Base-by-base conservation (phyloP, 2,113 vertebrate genomes). In the Halcyon malimbica region DNA sequence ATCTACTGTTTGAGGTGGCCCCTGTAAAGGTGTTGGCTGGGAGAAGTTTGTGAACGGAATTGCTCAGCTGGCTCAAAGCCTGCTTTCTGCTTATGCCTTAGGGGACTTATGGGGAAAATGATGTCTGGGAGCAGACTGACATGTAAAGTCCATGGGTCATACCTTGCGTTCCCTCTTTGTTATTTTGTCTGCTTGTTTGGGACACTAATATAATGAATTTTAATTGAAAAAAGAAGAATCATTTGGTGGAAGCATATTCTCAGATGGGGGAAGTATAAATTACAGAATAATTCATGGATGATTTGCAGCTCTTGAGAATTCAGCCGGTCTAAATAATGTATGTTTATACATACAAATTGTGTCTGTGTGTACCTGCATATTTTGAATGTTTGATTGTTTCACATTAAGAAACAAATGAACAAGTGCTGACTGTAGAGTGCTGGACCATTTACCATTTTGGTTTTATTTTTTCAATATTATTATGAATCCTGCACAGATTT, bases 241-340 rank as follows among this genome's bases (percentile, higher is more conserved):
- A 91, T 94, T 64, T 83, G 74, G 94, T 93, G 74, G 65, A 92
- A 91, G 74, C 44, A 51, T 85, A 89, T 88, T 93, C 92, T 94
- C 81, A 59, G 51, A 89, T 77, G 95, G 63, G 42, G 50, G 67
- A 93, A 94, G 74, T 94, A 92, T 89, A 94, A 96, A 96, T 97
- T 91, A 77, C 74, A 87, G 95, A 96, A 95, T 96, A 97, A 96
- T 96, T 96, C 93, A 95, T 95, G 83, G 94, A 29, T 70, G 76
- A 83, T 96, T 91, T 96, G 74, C 54, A 79, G 83, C 93, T 93
- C 95, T 91, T 91, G 96, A 96, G 96, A 87, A 91, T 96, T 96
- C 94, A 89, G 44, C 54, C 91, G 91, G 90, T 94, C 90, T 96
- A 95, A 96, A 97, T 96, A 97, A 97, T 96, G 67, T 92, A 94